Evolutionary conservation across 2,113 vertebrate species (phyloP), one percentile per base, ranked within the genome.

Genomic region (Paratilapia polleni): DNA sequence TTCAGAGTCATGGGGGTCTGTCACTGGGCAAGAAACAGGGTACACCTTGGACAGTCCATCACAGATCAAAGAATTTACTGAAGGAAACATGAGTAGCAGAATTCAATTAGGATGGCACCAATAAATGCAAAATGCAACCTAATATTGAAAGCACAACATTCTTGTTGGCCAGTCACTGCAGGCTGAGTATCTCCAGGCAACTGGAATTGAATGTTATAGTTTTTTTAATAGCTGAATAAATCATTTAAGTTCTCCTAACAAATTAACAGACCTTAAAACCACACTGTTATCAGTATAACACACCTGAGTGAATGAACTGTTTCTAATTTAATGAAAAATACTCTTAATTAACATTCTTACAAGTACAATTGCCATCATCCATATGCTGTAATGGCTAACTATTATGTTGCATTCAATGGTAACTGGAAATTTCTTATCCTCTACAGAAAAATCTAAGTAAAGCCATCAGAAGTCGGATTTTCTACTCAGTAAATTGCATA

Each of bases 181-280:
- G 43, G 26, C 4, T 52, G 6, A 73, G 66, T 31, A 11, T 74
- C 47, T 52, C 26, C 10, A 70, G 77, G 83, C 1, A 9, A 66
- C 10, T 19, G 31, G 41, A 57, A 60, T 41, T 38, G 41, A 78
- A 57, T 28, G 10, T 58, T 77, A 49, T 73, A 76, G 80, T 78
- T 70, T 43, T 66, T 78, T 36, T 75, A 52, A 61, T 56, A 68
- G 31, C 47, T 31, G n/a, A 62, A 82, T 80, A 58, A 88, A 84
- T 86, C 62, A 77, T 87, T 83, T 28, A 59, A 78, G 54, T 68
- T 78, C 76, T 63, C 22, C 24, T 57, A 26, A 19, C 17, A 49
- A 43, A 84, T 63, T 52, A 77, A 38, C 59, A 63, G 62, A 77
- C 60, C 57, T 78, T 61, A 34, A 75, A 41, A 58, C 75, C 17